Conservation (phyloP, 2,888 invertebrate species). For the Melieria crassipennis region DNA sequence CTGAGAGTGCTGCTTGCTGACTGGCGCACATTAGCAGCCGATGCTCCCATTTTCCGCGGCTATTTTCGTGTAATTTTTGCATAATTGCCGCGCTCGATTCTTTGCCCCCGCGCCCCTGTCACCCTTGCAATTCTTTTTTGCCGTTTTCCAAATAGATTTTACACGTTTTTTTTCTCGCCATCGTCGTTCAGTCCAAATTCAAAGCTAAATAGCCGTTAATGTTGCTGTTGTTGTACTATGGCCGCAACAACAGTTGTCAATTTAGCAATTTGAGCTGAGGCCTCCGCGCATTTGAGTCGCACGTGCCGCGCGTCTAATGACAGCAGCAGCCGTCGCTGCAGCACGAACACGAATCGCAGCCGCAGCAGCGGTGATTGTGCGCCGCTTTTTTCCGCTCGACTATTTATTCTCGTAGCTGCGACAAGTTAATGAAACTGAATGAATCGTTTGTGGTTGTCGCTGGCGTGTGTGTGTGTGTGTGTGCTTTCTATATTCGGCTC, state of each 20-base stretch:
- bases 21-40: too few relatives aligned
- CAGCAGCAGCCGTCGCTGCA: conserved; percentile 9
- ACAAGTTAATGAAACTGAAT: conserved; percentile 31
- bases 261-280: conserved; percentile 34
- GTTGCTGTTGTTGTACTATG: not conserved
- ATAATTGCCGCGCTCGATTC: conserved; percentile 2
- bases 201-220: conserved; percentile 18
- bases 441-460: conserved; percentile 20
- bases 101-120: not conserved
- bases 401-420: conserved; percentile 17
- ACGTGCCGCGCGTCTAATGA: conserved; percentile 27
- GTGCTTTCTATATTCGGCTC: conserved; percentile 25
- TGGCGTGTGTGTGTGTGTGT: conserved; percentile 16
- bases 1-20: too few relatives aligned
- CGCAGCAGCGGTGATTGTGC: not conserved
- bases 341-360: conserved; percentile 15
- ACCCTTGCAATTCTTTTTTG: not conserved
- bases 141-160: not conserved
- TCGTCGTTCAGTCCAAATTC: not conserved
- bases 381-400: not conserved
- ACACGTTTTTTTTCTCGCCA: not conserved
- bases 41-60: not conserved
- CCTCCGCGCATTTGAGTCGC: conserved; percentile 23
- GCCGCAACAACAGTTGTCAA: conserved; percentile 55
- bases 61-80: conserved; percentile 11